These are phyloP conservation scores for Embidobia sp. DNA, from an alignment of 2,888 invertebrate genomes.

Conservation along the genomic window DNA sequence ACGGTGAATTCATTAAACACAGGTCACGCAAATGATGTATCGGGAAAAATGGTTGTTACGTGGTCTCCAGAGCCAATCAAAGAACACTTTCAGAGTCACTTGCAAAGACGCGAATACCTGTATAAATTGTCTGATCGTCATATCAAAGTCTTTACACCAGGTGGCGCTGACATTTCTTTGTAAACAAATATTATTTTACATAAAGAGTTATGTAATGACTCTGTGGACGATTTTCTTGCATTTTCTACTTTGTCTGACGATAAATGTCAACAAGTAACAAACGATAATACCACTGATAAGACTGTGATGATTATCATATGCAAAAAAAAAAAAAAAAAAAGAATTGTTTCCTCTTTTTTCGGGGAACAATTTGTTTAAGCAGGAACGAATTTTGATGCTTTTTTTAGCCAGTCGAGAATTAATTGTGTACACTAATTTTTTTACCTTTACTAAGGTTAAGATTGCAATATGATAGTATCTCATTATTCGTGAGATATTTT, in stretches of 20 bases:
- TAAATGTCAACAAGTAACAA: neutral
- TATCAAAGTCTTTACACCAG: slow-evolving; percentile 88
- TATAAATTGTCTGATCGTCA: slow-evolving; percentile 89
- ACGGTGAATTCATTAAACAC: slow-evolving; percentile 87
- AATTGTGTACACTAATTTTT: neutral
- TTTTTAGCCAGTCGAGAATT: too few relatives aligned
- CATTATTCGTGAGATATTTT: slow-evolving; percentile 11
- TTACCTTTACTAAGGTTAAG: neutral
- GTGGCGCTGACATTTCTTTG: slow-evolving; percentile 72
- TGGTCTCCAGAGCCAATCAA: slow-evolving; percentile 75
- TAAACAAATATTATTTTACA: slow-evolving; percentile 12
- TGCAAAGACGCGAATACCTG: slow-evolving; percentile 81
- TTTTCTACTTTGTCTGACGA: slow-evolving; percentile 3
- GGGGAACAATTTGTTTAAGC: too few relatives aligned
- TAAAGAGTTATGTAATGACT: neutral
- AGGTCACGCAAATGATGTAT: slow-evolving; percentile 88
- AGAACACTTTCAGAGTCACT: slow-evolving; percentile 71
- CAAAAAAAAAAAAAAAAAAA: too few relatives aligned
- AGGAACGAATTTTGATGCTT: too few relatives aligned
- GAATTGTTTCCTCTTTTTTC: too few relatives aligned
- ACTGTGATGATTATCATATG: slow-evolving; percentile 17
- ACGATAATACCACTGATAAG: slow-evolving; percentile 11
- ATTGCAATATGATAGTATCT: neutral
- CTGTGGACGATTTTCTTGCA: slow-evolving; percentile 5
- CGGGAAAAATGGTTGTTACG: slow-evolving; percentile 85